These are phyloP conservation scores for Operophtera brumata DNA, from an alignment of 2,888 invertebrate genomes.

Conservation along the genomic window DNA sequence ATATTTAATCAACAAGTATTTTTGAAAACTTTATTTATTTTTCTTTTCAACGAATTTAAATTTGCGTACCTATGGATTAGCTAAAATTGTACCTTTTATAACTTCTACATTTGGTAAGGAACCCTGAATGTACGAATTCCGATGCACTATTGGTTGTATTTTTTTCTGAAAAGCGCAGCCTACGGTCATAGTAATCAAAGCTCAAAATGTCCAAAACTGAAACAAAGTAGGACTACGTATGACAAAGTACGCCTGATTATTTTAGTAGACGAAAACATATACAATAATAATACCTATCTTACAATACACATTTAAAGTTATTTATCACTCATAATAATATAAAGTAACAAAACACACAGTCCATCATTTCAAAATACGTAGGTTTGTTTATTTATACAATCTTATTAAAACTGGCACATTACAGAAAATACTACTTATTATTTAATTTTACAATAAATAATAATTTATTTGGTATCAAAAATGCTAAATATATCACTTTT, in stretches of 20 bases:
- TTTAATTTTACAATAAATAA: conserved; percentile 62
- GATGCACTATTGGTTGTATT: too few relatives aligned
- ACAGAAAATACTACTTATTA: conserved; percentile 8
- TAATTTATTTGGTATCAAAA: conserved; percentile 72
- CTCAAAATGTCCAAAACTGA: too few relatives aligned
- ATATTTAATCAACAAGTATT: too few relatives aligned
- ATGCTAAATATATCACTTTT: conserved; percentile 29
- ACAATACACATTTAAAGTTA: background rate
- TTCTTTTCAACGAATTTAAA: too few relatives aligned
- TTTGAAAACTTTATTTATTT: too few relatives aligned
- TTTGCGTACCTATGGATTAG: too few relatives aligned
- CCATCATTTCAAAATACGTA: background rate
- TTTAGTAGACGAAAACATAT: background rate
- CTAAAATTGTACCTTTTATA: too few relatives aligned
- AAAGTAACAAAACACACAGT: conserved; percentile 14
- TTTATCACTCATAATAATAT: background rate
- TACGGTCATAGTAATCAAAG: too few relatives aligned
- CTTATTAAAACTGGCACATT: conserved; percentile 59
- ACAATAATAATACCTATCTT: background rate
- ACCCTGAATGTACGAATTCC: too few relatives aligned
- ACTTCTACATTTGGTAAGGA: too few relatives aligned
- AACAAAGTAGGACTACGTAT: too few relatives aligned
- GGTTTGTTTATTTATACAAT: conserved; percentile 19
- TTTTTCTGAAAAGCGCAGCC: too few relatives aligned
- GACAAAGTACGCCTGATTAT: background rate